phyloP scores from a whole-genome alignment of 2,888 invertebrate genomes.

The Gastrophysa polygoni region DNA sequence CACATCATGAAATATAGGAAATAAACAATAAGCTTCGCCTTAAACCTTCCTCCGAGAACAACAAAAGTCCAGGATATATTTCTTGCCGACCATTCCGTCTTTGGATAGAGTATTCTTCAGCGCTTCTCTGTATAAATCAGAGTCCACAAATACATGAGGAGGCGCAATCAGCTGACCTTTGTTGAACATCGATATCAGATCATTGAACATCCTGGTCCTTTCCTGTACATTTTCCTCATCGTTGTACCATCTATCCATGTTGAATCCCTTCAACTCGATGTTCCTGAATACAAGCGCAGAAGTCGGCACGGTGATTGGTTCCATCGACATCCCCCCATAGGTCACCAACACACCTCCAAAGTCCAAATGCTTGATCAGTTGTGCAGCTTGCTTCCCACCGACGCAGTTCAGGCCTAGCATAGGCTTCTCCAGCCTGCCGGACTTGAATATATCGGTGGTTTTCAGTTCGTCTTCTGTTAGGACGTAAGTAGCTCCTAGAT shows the following conservation, averaged over 20 bases:
- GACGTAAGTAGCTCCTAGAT: constrained; percentile 83
- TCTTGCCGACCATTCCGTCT: constrained; percentile 76
- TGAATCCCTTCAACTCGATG: constrained; percentile 80
- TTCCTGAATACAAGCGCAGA: constrained; percentile 86
- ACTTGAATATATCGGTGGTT: constrained; percentile 67
- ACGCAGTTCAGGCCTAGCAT: constrained; percentile 92
- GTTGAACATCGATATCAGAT: constrained; percentile 73
- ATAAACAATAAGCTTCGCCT: too few species aligned
- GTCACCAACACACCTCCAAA: constrained; percentile 83
- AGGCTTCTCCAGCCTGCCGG: constrained; percentile 66
- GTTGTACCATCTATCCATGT: constrained; percentile 89
- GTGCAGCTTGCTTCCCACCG: constrained; percentile 87
- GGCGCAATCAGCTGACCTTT: constrained; percentile 76
- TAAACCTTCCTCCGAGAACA: not conserved
- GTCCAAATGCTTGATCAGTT: constrained; percentile 76
- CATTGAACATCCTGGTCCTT: constrained; percentile 74
- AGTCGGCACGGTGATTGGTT: constrained; percentile 83
- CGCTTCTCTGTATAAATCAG: constrained; percentile 77
- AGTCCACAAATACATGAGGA: constrained; percentile 69
- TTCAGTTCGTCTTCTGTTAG: constrained; percentile 83
- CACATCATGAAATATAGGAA: too few species aligned
- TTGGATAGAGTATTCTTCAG: constrained; percentile 70
- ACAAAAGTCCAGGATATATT: constrained; percentile 73
- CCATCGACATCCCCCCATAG: constrained; percentile 93
- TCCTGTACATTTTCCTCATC: constrained; percentile 63